Base-by-base conservation (phyloP, 1,140 invertebrate genomes). In the Prorops nasuta region DNA sequence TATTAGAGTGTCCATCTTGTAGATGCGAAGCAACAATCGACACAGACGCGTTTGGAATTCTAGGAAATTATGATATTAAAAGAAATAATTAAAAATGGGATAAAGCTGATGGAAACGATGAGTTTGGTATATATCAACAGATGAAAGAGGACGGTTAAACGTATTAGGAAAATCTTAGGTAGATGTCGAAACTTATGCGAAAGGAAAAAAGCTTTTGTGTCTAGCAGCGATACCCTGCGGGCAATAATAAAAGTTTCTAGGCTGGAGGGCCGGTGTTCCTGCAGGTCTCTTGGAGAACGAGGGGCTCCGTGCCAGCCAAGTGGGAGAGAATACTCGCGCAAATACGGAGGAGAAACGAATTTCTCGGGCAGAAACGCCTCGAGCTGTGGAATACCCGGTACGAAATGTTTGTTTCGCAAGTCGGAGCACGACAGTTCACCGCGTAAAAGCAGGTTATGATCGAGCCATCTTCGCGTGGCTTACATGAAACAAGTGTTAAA, bases 231-330 rank as follows among this genome's bases (percentile, higher is more conserved):
- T 58, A 54, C 49, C 62, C 60, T 54, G 46, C 49, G 52, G 61
- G 58, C 56, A 63, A 63, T 63, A 63, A 63, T 63, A 63, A 63
- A 63, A 63, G 58, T 64, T 64, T 59, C 53, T 54, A 39, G 36
- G 42, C 52, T 50, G 34, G 42, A 56, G 53, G 54, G 56, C 42
- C 36, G 22, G 47, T 47, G 56, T 54, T 60, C 46, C 39, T 35
- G 53, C 32, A n/a, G n/a, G n/a, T 31, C 31, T 32, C 45, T n/a
- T 3, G 17, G 14, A n/a, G 18, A 18, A 15, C 12, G 44, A 39
- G 19, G 34, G 17, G 20, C 22, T 36, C 28, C 43, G 16, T 12
- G 44, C 16, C n/a, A 34, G 17, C 17, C 41, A 32, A 38, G 41
- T 46, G 37, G 15, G 38, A 47, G 44, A 37, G 41, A 34, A 35